phyloP scores from a whole-genome alignment of 2,113 vertebrate genomes.

The Eulacestoma nigropectus region DNA sequence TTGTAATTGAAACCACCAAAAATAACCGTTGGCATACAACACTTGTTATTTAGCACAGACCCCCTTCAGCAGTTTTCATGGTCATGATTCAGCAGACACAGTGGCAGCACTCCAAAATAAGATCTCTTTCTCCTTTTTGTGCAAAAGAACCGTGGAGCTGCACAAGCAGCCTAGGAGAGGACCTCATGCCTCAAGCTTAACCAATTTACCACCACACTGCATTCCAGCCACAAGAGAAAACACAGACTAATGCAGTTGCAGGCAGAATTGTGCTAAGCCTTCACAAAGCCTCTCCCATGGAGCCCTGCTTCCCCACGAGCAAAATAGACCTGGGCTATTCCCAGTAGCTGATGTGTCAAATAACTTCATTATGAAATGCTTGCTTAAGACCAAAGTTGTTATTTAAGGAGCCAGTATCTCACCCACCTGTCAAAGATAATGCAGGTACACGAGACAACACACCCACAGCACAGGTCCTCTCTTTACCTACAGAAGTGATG shows the following conservation, averaged over 20 bases:
- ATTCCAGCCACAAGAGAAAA: not conserved
- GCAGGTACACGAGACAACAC: not conserved
- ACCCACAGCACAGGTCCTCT: not conserved
- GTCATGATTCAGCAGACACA: not conserved
- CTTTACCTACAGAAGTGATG: not conserved
- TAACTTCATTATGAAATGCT: not conserved
- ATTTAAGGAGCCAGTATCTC: not conserved
- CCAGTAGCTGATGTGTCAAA: conserved; percentile 37
- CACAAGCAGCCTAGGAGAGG: not conserved
- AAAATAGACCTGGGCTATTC: conserved; percentile 2
- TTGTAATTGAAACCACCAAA: conserved; percentile 70
- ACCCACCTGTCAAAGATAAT: not conserved
- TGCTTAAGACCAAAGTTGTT: conserved; percentile 1
- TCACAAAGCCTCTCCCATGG: not conserved
- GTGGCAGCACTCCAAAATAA: conserved; percentile 12
- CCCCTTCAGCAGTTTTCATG: conserved; percentile 56
- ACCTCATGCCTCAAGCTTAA: not conserved
- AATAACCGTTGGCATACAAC: conserved; percentile 73
- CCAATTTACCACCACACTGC: not conserved
- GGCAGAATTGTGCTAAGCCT: not conserved
- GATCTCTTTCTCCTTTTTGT: not conserved
- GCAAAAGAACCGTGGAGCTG: not conserved
- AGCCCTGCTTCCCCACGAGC: not conserved
- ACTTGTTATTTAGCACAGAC: conserved; percentile 61
- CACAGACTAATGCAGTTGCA: not conserved